Evolutionary conservation across 2,888 invertebrate genomes (phyloP).

Genomic region (Rhogogaster chlorosoma): DNA sequence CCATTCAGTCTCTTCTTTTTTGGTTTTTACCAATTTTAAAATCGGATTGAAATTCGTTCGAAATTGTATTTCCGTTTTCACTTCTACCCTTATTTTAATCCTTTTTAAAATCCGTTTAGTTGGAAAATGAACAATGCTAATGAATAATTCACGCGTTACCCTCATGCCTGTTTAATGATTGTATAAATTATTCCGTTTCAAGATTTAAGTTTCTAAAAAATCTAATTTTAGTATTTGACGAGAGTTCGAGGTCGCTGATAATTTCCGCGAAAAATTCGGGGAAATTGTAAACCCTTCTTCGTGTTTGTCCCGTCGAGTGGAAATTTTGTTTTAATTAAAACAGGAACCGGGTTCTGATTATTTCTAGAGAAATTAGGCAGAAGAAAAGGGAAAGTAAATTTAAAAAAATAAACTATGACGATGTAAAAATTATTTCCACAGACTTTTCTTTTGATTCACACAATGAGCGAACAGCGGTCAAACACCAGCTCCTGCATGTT

Average conservation of each 20-base stretch:
- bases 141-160: background rate
- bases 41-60: no score
- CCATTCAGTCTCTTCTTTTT: background rate
- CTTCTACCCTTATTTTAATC: no score
- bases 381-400: background rate
- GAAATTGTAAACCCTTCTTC: background rate
- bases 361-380: background rate
- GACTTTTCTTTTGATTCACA: background rate
- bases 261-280: background rate
- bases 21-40: background rate
- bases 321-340: background rate
- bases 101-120: no score
- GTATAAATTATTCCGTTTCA: background rate
- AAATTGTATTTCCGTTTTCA: no score
- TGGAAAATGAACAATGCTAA: background rate
- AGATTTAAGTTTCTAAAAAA: no score
- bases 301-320: accelerated
- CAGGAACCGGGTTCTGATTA: background rate
- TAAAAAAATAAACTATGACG: no score
- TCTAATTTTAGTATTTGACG: background rate
- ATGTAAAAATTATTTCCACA: background rate
- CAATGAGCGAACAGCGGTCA: background rate
- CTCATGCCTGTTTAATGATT: background rate
- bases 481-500: background rate
- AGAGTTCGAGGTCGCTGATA: background rate